Evolutionary conservation across 2,888 invertebrate species (phyloP).

Genomic region (Cheiracanthium punctorium): DNA sequence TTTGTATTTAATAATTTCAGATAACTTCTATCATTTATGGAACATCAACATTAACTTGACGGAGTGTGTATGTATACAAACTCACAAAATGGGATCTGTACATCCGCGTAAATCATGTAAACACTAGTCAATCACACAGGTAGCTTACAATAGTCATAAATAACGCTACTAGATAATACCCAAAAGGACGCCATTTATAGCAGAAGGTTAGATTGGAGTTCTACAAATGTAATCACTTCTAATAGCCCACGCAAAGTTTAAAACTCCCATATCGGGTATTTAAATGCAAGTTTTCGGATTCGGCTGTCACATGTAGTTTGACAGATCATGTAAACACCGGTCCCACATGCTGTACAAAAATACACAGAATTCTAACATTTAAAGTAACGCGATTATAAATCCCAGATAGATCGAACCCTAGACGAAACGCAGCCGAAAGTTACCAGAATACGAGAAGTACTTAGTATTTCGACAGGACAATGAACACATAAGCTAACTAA

Average conservation of each 20-base stretch:
- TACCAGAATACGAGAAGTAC: conserved; percentile 68
- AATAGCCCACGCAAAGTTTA: conserved; percentile 18
- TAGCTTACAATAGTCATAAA: conserved; percentile 28
- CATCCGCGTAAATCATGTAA: conserved; percentile 38
- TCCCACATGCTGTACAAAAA: conserved; percentile 34
- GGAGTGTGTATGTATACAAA: background rate
- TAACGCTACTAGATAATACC: conserved; percentile 10
- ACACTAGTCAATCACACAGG: conserved; percentile 40
- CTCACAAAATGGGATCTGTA: background rate
- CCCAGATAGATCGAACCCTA: conserved; percentile 65
- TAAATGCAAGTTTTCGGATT: conserved; percentile 16
- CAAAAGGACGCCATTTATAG: conserved; percentile 21
- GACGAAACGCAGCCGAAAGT: conserved; percentile 63
- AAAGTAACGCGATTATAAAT: conserved; percentile 64
- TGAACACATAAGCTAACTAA: conserved; percentile 69
- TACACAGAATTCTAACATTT: conserved; percentile 26
- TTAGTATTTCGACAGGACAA: conserved; percentile 70
- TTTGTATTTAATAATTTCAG: background rate
- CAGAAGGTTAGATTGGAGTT: conserved; percentile 20
- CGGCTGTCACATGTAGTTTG: conserved; percentile 65
- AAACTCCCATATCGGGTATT: background rate
- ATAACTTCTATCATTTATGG: background rate
- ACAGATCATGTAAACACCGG: conserved; percentile 70
- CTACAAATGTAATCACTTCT: background rate
- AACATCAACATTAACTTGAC: background rate